phyloP scores from a whole-genome alignment of 2,888 invertebrate species.

The Piscicola geometra region DNA sequence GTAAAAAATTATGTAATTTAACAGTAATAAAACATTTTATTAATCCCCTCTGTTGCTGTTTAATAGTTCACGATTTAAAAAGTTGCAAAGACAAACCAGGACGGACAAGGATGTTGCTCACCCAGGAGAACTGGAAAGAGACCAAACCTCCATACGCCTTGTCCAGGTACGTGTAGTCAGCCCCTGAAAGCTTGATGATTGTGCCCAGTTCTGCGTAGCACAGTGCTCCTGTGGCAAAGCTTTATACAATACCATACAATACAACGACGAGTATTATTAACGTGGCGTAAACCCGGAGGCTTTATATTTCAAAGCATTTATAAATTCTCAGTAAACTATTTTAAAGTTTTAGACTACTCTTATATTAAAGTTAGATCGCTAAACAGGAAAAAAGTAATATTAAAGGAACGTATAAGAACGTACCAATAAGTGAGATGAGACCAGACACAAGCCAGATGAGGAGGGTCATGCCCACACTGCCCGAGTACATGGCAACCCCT shows the following conservation, averaged over 20 bases:
- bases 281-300: too few relatives aligned
- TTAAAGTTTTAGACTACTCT: too few relatives aligned
- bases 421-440: constrained; percentile 79
- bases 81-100: constrained; percentile 57
- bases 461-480: constrained; percentile 90
- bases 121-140: constrained; percentile 69
- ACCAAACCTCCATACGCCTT: constrained; percentile 59
- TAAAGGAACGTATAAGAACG: not conserved
- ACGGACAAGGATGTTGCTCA: constrained; percentile 48
- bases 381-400: not conserved
- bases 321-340: too few relatives aligned
- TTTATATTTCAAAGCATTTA: too few relatives aligned
- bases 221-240: constrained; percentile 32
- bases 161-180: constrained; percentile 73
- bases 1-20: too few relatives aligned
- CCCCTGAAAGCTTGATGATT: constrained; percentile 71
- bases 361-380: too few relatives aligned
- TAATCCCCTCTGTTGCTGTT: too few relatives aligned
- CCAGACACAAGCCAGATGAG: constrained; percentile 92
- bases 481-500: constrained; percentile 75
- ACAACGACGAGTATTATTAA: too few relatives aligned
- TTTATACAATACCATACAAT: too few relatives aligned
- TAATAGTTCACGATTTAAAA: too few relatives aligned
- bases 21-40: too few relatives aligned
- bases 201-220: constrained; percentile 68